Evolutionary conservation across 1,140 invertebrate genomes (phyloP), one percentile per base, ranked within the genome.

Genomic region (Rhynchophorus ferrugineus): DNA sequence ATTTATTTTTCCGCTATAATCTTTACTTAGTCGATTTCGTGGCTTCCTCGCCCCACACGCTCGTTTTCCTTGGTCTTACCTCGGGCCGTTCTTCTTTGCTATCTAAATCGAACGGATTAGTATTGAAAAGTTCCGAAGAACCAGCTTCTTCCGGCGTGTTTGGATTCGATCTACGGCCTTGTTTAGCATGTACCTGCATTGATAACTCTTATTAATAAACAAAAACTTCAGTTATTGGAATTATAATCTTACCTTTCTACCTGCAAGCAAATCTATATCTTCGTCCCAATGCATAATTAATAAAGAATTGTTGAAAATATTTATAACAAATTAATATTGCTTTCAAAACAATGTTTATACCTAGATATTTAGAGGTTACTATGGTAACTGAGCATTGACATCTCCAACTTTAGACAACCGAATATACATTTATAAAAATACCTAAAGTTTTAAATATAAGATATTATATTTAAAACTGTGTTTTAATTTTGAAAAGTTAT

Each of bases 41-140:
- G 20, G 58, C 62, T 45, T 69, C 67, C 41, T 67, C 67, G 17
- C 60, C 63, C 67, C 67, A 69, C 14, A 58, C 57, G 11, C 67
- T 61, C 22, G 61, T 66, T 58, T 62, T 66, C 33, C 56, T 49
- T n/a, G 63, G 46, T 45, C 54, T 49, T 22, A 56, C 54, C 9
- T 57, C 33, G 6, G 57, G 48, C 49, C 57, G 57, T 7, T 54
- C 42, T 14, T 58, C 51, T 14, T 52, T 56, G 20, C 46, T 54
- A 33, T 51, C 56, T 13, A 39, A 53, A 44, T 57, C 55, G 34
- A 50, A 52, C 1, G 50, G 17, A 13, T 49, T 49, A 8, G 35
- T 42, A 24, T 52, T 49, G 7, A 29, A 34, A 20, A 37, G 3
- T 13, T 59, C 46, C n/a, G 35, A 36, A 17, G 22, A 44, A 39